Conservation (phyloP, 2,113 vertebrate genomes). For the Hyperoodon ampullatus region DNA sequence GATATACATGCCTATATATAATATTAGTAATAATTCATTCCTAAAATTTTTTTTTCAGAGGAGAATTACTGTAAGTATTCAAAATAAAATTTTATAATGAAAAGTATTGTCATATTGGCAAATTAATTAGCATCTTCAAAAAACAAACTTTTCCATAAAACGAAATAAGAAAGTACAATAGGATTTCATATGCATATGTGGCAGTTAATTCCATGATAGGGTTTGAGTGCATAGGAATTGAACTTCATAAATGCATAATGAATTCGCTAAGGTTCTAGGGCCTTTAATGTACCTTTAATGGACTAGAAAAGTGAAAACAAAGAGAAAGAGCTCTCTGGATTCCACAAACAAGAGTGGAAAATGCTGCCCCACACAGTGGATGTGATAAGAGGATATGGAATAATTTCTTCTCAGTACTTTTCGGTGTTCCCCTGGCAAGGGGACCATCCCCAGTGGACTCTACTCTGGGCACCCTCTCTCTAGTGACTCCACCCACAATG, state of each 20-base stretch:
- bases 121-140: background rate
- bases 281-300: background rate
- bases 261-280: background rate
- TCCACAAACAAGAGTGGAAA: background rate
- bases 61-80: background rate
- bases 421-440: background rate
- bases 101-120: background rate
- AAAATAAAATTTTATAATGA: constrained; percentile 1
- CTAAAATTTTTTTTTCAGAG: background rate
- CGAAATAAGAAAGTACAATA: background rate
- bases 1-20: background rate
- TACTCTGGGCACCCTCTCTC: background rate
- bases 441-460: background rate
- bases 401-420: background rate
- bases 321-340: background rate
- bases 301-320: background rate
- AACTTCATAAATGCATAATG: background rate
- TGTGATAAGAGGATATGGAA: background rate
- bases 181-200: background rate
- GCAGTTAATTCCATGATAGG: background rate
- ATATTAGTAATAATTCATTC: background rate
- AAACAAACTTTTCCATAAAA: background rate
- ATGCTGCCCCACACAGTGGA: background rate
- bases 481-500: background rate
- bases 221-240: background rate